Percentiles rank a stretch among this genome's conserved stretches.
phyloP scores from a whole-genome alignment of 2,113 vertebrate genomes.

The Pseudois nayaur region DNA sequence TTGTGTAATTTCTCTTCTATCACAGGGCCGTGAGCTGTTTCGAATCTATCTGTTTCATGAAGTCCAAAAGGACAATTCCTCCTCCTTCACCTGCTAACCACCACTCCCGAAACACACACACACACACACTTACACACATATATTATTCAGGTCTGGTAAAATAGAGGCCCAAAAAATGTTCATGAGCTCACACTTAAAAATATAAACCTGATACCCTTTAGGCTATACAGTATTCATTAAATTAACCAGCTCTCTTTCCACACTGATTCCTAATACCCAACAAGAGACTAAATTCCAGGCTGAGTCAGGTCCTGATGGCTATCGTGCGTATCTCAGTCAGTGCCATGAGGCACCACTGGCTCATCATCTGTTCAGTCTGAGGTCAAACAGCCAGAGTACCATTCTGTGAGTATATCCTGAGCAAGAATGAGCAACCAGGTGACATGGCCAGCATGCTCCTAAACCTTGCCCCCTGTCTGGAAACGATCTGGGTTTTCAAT shows the following conservation, averaged over 20 bases:
- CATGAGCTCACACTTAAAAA: background rate
- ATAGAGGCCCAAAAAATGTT: background rate
- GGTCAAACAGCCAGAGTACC: background rate
- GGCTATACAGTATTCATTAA: background rate
- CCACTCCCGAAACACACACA: background rate
- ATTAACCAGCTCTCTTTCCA: background rate
- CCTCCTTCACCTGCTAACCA: background rate
- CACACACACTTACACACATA: background rate
- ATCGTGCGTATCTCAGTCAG: background rate
- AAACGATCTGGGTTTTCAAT: background rate
- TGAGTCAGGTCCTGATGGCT: background rate
- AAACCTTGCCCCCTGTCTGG: background rate
- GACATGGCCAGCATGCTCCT: background rate
- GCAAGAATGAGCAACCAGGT: background rate
- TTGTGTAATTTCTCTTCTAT: background rate
- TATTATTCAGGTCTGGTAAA: background rate
- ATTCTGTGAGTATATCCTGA: background rate
- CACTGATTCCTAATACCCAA: background rate
- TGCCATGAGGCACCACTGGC: background rate
- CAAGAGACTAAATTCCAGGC: background rate
- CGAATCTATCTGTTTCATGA: background rate
- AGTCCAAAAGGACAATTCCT: conserved; percentile 15
- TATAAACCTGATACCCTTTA: background rate
- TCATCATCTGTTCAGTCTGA: background rate
- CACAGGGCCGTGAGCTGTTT: background rate